Evolutionary conservation across 2,797 vertebrate species (phyloP).

Genomic region (Babyrousa celebensis): DNA sequence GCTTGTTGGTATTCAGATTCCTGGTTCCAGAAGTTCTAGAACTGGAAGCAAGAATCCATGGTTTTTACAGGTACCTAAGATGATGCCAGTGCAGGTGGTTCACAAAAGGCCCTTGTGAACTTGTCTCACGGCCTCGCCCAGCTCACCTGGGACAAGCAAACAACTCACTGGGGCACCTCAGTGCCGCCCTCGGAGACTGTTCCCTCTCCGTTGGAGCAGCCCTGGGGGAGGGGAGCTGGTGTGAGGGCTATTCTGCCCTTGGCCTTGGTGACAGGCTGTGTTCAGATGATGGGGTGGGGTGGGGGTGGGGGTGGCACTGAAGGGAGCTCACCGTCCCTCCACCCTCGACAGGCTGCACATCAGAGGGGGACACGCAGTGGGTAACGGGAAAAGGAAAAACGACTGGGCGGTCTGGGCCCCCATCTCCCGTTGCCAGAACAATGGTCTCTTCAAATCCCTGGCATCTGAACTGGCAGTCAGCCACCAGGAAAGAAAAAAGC

Average conservation of each 20-base stretch:
- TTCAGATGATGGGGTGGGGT: neutral
- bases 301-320: neutral
- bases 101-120: neutral
- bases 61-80: neutral
- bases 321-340: constrained; percentile 34
- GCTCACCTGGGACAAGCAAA: neutral
- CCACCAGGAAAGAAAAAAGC: constrained; percentile 86
- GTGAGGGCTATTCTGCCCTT: neutral
- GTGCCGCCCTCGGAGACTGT: neutral
- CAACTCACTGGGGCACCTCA: neutral
- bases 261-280: constrained; percentile 28
- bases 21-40: constrained; percentile 37
- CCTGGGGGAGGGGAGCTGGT: neutral
- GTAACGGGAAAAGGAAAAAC: constrained; percentile 76
- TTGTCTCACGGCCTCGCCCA: neutral
- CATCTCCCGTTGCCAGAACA: constrained; percentile 85
- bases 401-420: constrained; percentile 84
- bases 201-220: neutral
- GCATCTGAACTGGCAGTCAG: constrained; percentile 87
- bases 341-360: constrained; percentile 61
- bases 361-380: neutral
- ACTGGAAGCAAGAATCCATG: constrained; percentile 5
- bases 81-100: neutral
- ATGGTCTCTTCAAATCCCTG: constrained; percentile 89
- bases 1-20: neutral